Base-by-base conservation (phyloP, 2,113 vertebrate genomes). In the Notarius quadriscutis region DNA sequence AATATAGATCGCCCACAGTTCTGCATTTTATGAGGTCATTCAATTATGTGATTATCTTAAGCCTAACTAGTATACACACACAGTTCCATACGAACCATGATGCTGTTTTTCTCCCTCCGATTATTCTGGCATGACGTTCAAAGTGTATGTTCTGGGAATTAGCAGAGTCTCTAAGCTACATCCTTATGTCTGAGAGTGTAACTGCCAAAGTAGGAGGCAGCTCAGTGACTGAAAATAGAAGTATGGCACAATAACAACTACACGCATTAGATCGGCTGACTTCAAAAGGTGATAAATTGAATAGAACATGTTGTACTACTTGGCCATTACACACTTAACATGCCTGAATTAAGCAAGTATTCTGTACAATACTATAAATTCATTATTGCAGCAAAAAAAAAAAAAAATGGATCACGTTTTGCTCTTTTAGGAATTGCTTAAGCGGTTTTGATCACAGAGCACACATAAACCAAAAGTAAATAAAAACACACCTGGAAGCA, bases 401-500 rank as follows among this genome's bases (percentile, higher is more conserved):
- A 58, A 58, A 75, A 75, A 57, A 41, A 41, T 41, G 4, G 34
- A 51, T 22, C 2, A 58, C 53, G 10, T 9, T 27, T 78, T 80
- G n/a, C 25, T 17, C 12, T 34, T 58, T 34, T 4, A 17, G 15
- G 2, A 79, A 27, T 53, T 55, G 10, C 25, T 79, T 15, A 17
- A 79, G 1, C 60, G 20, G 25, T 55, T 78, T 80, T 9, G 4
- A 57, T 80, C 53, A 55, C 77, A 80, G 51, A 20, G 53, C 27
- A 41, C 2, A 60, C 20, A 57, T 22, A 22, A 34, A 6, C 17
- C 53, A 80, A 27, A 77, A 3, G 7, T 75, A 50, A 48, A 50
- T 25, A 27, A 81, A 27, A 62, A 25, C 57, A 11, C 88, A 98
- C 98, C 96, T 99, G 98, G 92, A 99, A 99, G 93, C 98, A 99